A percentile compares a stretch with the other conserved stretches of the same genome.
Conservation (phyloP, 2,888 invertebrate species). For the Protodeltote pygarga region DNA sequence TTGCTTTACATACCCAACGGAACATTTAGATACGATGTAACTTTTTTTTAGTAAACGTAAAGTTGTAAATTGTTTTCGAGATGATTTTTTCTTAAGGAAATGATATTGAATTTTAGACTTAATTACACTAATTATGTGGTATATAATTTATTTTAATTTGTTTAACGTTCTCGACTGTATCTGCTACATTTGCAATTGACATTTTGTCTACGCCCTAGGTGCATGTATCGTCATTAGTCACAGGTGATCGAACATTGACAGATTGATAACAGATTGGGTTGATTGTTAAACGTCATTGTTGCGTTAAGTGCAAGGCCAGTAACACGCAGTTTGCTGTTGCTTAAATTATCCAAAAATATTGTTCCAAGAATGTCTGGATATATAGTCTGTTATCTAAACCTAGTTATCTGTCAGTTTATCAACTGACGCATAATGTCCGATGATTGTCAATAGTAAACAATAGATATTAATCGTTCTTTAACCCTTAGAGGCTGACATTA, state of each 20-base stretch:
- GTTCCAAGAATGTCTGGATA: too few relatives aligned
- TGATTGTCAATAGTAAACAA: not conserved
- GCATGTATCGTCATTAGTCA: not conserved
- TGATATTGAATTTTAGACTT: not conserved
- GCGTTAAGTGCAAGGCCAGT: conserved; percentile 32
- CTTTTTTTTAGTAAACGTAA: conserved; percentile 30
- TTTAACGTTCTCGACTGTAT: too few relatives aligned
- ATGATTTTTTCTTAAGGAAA: conserved; percentile 3
- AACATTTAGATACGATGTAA: conserved; percentile 39
- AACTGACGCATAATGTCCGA: not conserved
- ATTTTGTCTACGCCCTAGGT: not conserved
- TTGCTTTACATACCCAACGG: conserved; percentile 55
- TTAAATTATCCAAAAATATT: too few relatives aligned
- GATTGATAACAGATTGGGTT: conserved; percentile 9
- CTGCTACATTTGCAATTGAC: not conserved
- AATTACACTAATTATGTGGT: not conserved
- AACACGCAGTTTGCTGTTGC: too few relatives aligned
- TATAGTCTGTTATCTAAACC: too few relatives aligned
- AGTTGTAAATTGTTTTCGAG: not conserved
- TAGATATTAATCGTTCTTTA: not conserved
- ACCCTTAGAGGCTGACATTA: not conserved
- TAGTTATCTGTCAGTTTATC: too few relatives aligned
- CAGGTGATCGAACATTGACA: conserved; percentile 10
- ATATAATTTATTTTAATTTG: not conserved
- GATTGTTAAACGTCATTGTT: conserved; percentile 10